phyloP scores from a whole-genome alignment of 1,140 invertebrate genomes.

The Drosophila bifasciata region DNA sequence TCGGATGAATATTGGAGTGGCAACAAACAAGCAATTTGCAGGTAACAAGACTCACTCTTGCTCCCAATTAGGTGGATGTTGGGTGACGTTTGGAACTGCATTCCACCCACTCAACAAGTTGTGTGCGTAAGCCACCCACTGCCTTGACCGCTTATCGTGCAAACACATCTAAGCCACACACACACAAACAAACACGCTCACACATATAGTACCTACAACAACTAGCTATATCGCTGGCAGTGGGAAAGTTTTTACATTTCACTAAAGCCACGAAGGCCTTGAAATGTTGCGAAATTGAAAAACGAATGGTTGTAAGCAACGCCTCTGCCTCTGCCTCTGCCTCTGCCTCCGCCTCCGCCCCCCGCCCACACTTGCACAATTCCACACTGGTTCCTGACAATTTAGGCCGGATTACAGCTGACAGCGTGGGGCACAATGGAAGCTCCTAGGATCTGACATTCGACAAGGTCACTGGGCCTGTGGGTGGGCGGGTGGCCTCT shows the following conservation, averaged over 20 bases:
- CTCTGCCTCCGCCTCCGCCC: no score
- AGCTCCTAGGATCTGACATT: slow-evolving; percentile 61
- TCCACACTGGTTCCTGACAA: slow-evolving; percentile 42
- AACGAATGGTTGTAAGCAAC: slow-evolving; percentile 21
- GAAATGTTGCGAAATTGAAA: slow-evolving; percentile 68
- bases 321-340: not conserved
- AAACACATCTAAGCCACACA: slow-evolving; percentile 3
- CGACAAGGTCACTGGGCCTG: slow-evolving; percentile 63
- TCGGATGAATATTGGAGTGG: no score
- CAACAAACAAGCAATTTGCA: no score
- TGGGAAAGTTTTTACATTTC: slow-evolving; percentile 44
- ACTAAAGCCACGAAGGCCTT: slow-evolving; percentile 48
- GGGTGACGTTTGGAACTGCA: not conserved
- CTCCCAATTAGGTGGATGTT: slow-evolving; percentile 2
- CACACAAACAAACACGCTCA: not conserved
- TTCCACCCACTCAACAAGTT: slow-evolving; percentile 34
- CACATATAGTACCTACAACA: no score
- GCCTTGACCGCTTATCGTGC: slow-evolving; percentile 52
- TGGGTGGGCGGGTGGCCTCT: slow-evolving; percentile 22
- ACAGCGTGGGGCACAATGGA: slow-evolving; percentile 44
- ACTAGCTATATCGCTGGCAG: slow-evolving; percentile 10
- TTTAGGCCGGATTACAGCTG: slow-evolving; percentile 68
- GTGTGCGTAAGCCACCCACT: slow-evolving; percentile 17
- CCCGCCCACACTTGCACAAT: not conserved
- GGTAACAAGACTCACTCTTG: not conserved